Conservation (phyloP, 1,140 invertebrate species). For the Pentalonia nigronervosa region DNA sequence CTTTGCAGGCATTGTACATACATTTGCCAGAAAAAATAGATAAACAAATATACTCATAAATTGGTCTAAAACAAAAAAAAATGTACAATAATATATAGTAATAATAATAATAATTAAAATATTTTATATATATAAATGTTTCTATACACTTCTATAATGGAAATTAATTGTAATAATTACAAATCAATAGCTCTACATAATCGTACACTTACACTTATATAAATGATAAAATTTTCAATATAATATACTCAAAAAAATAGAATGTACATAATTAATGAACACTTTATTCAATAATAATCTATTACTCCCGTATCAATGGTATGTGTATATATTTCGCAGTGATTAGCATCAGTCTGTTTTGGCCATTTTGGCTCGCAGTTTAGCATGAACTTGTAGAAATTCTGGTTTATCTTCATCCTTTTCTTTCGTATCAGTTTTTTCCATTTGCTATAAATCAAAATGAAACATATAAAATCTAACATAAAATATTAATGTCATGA, state of each 20-base stretch:
- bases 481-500: neutral
- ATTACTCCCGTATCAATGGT: slow-evolving; percentile 15
- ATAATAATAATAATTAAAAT: slow-evolving; percentile 26
- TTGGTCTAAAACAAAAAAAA: slow-evolving; percentile 32
- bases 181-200: slow-evolving; percentile 23
- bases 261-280: slow-evolving; percentile 58
- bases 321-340: slow-evolving; percentile 18
- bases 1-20: neutral
- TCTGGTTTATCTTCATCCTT: slow-evolving; percentile 63
- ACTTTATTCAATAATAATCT: slow-evolving; percentile 48
- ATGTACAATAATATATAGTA: neutral
- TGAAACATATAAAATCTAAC: too few species aligned
- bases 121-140: slow-evolving; percentile 30
- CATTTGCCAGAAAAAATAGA: neutral
- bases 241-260: slow-evolving; percentile 52
- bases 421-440: slow-evolving; percentile 45
- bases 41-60: slow-evolving; percentile 7
- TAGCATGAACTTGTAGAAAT: slow-evolving; percentile 66
- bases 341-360: slow-evolving; percentile 55
- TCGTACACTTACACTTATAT: slow-evolving; percentile 1
- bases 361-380: slow-evolving; percentile 65
- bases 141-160: slow-evolving; percentile 25
- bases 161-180: slow-evolving; percentile 31
- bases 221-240: slow-evolving; percentile 40
- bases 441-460: slow-evolving; percentile 46